A percentile compares a stretch with the other conserved stretches of the same genome.
Evolutionary conservation across 1,140 invertebrate genomes (phyloP).

Genomic region (Brachionus plicatilis): DNA sequence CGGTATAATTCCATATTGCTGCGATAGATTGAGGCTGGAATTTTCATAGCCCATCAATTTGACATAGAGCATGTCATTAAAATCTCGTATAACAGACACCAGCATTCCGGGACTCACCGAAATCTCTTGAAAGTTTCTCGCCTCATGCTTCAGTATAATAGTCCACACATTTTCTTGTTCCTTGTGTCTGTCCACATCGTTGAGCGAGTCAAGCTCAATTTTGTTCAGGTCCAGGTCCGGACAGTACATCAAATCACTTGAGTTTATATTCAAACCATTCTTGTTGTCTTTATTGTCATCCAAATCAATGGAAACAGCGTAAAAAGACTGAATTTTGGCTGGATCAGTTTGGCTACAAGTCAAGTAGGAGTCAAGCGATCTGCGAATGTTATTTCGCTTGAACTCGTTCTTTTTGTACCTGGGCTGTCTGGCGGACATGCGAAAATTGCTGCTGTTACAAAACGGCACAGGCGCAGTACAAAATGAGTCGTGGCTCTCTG

Average conservation of each 20-base stretch:
- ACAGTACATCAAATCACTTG: slow-evolving; percentile 20
- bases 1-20: slow-evolving; percentile 37
- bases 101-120: slow-evolving; percentile 25
- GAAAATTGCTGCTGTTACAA: neutral
- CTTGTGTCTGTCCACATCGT: neutral
- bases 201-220: slow-evolving; percentile 26
- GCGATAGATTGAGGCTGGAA: neutral
- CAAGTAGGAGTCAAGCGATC: slow-evolving; percentile 31
- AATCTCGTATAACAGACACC: slow-evolving; percentile 25
- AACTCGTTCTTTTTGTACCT: slow-evolving; percentile 32
- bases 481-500: neutral
- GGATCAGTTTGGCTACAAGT: neutral
- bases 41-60: slow-evolving; percentile 34
- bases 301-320: slow-evolving; percentile 32
- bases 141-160: slow-evolving; percentile 28
- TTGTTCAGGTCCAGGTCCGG: neutral
- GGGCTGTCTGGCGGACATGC: slow-evolving; percentile 17
- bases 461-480: neutral
- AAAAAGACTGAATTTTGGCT: neutral
- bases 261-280: neutral
- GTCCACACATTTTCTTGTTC: slow-evolving; percentile 31
- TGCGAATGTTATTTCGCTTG: neutral
- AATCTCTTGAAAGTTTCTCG: slow-evolving; percentile 28
- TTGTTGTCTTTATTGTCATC: neutral
- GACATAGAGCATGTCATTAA: slow-evolving; percentile 23